Evolutionary conservation across 2,888 invertebrate genomes (phyloP).

Genomic region (Oithona nana): DNA sequence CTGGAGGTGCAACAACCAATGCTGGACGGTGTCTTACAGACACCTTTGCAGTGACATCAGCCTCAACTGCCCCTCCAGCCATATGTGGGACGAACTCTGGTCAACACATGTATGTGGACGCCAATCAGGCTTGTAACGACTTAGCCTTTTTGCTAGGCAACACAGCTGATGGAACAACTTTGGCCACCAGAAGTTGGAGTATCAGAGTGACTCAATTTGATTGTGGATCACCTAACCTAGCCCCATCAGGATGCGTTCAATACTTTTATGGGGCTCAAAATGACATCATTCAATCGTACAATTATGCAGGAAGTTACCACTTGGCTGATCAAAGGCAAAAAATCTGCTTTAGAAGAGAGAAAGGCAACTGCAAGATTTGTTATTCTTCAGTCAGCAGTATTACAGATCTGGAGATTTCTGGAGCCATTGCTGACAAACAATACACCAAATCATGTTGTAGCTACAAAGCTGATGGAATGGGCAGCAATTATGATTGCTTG

Average conservation of each 20-base stretch:
- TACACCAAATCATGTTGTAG: background rate
- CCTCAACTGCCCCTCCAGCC: background rate
- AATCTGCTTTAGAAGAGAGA: background rate
- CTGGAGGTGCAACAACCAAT: background rate
- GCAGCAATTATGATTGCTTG: background rate
- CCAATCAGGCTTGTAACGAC: background rate
- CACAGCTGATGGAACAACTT: background rate
- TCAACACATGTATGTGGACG: background rate
- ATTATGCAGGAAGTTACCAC: background rate
- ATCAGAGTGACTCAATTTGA: slow-evolving; percentile 1
- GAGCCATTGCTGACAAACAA: background rate
- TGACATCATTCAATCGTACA: background rate
- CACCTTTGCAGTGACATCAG: background rate
- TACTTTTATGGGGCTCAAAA: background rate
- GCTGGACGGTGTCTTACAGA: background rate
- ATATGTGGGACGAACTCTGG: background rate
- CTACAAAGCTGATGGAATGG: background rate
- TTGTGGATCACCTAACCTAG: background rate
- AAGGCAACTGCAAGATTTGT: background rate
- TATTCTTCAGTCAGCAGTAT: too few species aligned
- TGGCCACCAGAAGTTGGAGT: background rate
- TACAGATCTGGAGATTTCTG: too few species aligned
- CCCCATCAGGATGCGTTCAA: background rate
- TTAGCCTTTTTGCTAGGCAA: background rate
- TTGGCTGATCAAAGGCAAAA: slow-evolving; percentile 6